A percentile compares a stretch with the other conserved stretches of the same genome.
These are phyloP conservation scores for Erebia ligea DNA, from an alignment of 2,888 invertebrate genomes.

Conservation along the genomic window DNA sequence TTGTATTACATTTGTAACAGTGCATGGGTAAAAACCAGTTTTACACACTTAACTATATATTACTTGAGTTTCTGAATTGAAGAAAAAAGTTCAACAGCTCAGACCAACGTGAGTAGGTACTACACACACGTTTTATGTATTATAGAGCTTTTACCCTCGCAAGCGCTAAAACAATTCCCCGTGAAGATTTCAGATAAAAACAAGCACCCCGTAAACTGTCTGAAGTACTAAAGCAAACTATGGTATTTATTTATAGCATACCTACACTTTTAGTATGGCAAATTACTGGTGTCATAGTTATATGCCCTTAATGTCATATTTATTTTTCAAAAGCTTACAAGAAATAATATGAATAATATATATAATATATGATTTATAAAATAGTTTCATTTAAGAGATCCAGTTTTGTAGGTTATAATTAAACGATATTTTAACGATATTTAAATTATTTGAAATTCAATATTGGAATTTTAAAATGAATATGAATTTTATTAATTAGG, in stretches of 20 bases:
- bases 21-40: no score
- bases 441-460: background rate
- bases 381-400: no score
- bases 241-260: slow-evolving; percentile 7
- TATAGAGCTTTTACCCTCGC: slow-evolving; percentile 5
- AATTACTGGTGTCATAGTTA: no score
- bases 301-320: no score
- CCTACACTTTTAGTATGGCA: background rate
- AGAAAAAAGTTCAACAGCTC: background rate
- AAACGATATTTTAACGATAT: background rate
- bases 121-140: slow-evolving; percentile 4
- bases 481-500: background rate
- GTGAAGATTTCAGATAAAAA: slow-evolving; percentile 10
- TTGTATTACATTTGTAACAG: no score
- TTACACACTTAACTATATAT: no score
- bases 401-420: background rate
- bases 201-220: slow-evolving; percentile 7
- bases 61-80: no score
- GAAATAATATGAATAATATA: no score
- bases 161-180: slow-evolving; percentile 10
- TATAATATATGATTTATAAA: no score
- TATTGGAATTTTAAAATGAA: background rate
- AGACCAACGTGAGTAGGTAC: background rate
- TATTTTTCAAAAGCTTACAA: no score
- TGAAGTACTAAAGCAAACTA: slow-evolving; percentile 1